Percentiles rank a stretch among this genome's conserved stretches.
Conservation (phyloP, 23 tunicate species). For the Styela clava region DNA sequence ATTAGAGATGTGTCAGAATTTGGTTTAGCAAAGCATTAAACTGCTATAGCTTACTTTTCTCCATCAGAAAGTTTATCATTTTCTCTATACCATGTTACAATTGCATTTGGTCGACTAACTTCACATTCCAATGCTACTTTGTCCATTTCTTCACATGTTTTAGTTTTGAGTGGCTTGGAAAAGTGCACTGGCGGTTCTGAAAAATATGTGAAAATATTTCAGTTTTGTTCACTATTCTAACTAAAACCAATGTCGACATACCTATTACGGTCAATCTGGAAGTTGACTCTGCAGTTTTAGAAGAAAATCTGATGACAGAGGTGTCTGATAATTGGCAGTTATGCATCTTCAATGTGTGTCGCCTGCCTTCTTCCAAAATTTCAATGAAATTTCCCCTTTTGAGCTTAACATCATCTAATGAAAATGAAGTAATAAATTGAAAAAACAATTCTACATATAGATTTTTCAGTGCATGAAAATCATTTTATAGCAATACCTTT, state of each 20-base stretch:
- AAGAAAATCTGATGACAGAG: constrained; percentile 7
- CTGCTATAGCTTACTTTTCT: constrained; percentile 4
- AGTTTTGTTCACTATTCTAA: background rate
- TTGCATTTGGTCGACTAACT: constrained; percentile 29
- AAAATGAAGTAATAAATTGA: background rate
- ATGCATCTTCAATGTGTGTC: constrained; percentile 20
- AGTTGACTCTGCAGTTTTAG: constrained; percentile 10
- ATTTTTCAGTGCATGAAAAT: too few species aligned
- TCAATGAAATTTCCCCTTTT: constrained; percentile 20
- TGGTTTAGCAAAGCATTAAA: too few species aligned
- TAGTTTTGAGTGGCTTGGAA: constrained; percentile 14
- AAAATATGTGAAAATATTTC: too few species aligned
- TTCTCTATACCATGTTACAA: constrained; percentile 4
- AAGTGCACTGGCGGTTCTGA: constrained; percentile 32
- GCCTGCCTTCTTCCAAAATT: constrained; percentile 26
- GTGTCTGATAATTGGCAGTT: constrained; percentile 22
- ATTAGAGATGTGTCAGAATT: too few species aligned
- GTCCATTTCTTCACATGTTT: constrained; percentile 32
- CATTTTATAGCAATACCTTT: too few species aligned
- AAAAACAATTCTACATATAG: background rate
- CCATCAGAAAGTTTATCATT: background rate
- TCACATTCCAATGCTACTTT: constrained; percentile 7
- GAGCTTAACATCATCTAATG: constrained; percentile 14
- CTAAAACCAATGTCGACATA: background rate
- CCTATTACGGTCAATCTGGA: constrained; percentile 25